Evolutionary conservation across 2,888 invertebrate species (phyloP).

Genomic region (Hartigia nigra): DNA sequence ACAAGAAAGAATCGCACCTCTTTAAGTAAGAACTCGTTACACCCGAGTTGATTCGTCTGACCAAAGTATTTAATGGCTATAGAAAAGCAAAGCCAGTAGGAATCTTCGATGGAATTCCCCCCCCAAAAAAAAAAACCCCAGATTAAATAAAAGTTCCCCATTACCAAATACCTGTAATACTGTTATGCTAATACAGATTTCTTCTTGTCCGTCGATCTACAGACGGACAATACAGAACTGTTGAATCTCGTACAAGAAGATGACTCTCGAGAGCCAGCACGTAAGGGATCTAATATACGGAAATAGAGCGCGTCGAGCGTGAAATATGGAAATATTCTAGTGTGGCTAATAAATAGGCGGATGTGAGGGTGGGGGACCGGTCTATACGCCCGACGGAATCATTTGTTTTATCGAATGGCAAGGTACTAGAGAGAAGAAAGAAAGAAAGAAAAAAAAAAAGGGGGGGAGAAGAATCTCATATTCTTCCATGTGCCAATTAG

Average conservation of each 20-base stretch:
- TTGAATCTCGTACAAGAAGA: not conserved
- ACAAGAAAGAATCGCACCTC: not conserved
- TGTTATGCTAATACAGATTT: not conserved
- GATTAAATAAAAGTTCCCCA: not conserved
- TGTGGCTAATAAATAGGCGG: not conserved
- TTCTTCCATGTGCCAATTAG: constrained; percentile 1
- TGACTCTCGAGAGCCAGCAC: not conserved
- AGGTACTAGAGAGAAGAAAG: not conserved
- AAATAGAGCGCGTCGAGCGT: not conserved
- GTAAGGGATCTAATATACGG: not conserved
- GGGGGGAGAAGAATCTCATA: not conserved
- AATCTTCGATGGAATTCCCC: not conserved
- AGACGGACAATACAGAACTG: not conserved
- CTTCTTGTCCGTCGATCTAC: not conserved
- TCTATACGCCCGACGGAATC: not conserved
- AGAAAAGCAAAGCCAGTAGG: not conserved
- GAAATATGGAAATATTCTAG: not conserved
- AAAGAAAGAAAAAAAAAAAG: not conserved
- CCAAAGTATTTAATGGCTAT: not conserved
- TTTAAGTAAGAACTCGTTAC: not conserved
- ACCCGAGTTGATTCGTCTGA: not conserved
- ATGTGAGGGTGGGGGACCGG: not conserved
- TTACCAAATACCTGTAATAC: not conserved
- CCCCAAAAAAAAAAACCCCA: not conserved
- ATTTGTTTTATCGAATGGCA: not conserved